Conservation (phyloP, 2,888 invertebrate species). For the Macrophya alboannulata region DNA sequence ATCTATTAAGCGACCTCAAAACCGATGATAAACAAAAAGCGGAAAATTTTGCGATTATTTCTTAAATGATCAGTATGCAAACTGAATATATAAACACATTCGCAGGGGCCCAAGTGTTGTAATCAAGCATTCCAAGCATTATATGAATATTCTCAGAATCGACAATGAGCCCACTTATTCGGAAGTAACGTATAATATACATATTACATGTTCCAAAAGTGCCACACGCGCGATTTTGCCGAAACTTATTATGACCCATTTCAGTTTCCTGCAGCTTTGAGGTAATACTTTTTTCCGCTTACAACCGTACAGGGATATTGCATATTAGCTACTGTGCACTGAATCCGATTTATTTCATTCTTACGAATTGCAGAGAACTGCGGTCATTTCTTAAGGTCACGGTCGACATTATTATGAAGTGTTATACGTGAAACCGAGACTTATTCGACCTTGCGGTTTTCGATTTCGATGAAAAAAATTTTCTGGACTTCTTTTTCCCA, state of each 20-base stretch:
- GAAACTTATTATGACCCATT: not conserved
- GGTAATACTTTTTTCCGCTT: not conserved
- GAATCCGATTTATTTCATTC: not conserved
- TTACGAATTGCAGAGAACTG: not conserved
- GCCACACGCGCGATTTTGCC: constrained; percentile 25
- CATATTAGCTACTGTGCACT: not conserved
- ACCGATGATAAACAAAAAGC: not conserved
- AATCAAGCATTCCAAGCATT: constrained; percentile 18
- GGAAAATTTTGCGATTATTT: not conserved
- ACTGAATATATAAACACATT: not conserved
- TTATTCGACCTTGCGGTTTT: too few relatives aligned
- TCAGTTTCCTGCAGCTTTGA: not conserved
- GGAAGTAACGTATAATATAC: not conserved
- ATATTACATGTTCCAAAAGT: constrained; percentile 10
- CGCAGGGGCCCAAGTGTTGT: not conserved
- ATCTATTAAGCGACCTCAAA: not conserved
- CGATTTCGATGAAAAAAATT: too few relatives aligned
- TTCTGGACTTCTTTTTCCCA: too few relatives aligned
- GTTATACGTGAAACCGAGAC: too few relatives aligned
- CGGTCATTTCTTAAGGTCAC: not conserved
- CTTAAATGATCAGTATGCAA: not conserved
- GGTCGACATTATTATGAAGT: too few relatives aligned
- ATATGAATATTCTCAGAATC: constrained; percentile 28
- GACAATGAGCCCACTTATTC: not conserved
- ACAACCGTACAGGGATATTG: not conserved